phyloP scores from a whole-genome alignment of 2,888 invertebrate genomes.

The Sesia apiformis region DNA sequence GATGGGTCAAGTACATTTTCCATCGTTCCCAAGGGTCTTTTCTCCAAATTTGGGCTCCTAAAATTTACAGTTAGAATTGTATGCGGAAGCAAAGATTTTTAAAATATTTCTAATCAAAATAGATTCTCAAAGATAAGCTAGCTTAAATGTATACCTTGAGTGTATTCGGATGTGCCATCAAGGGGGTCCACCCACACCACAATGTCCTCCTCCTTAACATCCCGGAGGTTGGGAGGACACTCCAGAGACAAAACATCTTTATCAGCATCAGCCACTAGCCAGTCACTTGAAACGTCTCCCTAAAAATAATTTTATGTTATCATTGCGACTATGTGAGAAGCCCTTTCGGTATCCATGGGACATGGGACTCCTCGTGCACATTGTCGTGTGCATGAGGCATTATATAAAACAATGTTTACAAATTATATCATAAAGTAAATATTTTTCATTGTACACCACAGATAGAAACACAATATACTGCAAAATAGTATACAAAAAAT shows the following conservation, averaged over 20 bases:
- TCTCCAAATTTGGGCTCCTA: conserved; percentile 75
- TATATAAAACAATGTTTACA: no score
- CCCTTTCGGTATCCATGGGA: no score
- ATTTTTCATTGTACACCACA: no score
- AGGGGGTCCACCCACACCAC: conserved; percentile 99
- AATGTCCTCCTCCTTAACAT: conserved; percentile 85
- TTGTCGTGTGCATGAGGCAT: no score
- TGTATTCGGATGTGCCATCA: conserved; percentile 98
- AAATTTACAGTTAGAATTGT: conserved; percentile 26
- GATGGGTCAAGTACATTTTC: conserved; percentile 71
- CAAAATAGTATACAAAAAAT: no score
- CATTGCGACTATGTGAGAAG: no score
- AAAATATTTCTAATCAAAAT: neutral
- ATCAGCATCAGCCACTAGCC: conserved; percentile 83
- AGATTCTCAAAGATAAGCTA: neutral
- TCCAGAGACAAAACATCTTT: conserved; percentile 75
- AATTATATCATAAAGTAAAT: no score
- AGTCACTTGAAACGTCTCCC: conserved; percentile 78
- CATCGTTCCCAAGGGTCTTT: conserved; percentile 71
- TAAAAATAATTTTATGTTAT: conserved; percentile 14
- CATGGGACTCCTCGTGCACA: no score
- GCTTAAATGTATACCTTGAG: conserved; percentile 78
- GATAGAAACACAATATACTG: no score
- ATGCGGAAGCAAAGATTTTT: no score
- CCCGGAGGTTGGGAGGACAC: conserved; percentile 80